Conservation (phyloP, 2,797 vertebrate genomes). For the Aldrovandia affinis region DNA sequence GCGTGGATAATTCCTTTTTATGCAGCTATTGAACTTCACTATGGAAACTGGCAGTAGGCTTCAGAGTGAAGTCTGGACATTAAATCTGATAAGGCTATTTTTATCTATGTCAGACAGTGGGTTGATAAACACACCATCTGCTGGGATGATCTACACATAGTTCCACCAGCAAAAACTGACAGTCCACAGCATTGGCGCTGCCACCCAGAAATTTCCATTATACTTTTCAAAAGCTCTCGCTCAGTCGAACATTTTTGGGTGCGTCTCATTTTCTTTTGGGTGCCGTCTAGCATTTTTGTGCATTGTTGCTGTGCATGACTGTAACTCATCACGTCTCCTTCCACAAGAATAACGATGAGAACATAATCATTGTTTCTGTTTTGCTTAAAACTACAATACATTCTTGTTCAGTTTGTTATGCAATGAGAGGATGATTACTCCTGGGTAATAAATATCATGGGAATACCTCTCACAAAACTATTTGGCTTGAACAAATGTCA, state of each 20-base stretch:
- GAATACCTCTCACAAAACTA: neutral
- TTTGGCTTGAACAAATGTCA: too few relatives aligned
- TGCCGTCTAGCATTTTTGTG: neutral
- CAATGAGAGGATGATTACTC: too few relatives aligned
- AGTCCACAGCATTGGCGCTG: conserved; percentile 6
- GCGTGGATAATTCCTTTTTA: conserved; percentile 10
- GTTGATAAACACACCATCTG: conserved; percentile 43
- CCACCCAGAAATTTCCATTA: conserved; percentile 6
- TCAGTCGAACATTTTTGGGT: conserved; percentile 6
- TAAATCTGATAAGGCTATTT: conserved; percentile 39
- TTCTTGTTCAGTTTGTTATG: neutral
- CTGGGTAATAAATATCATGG: neutral
- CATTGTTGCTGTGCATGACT: too few relatives aligned
- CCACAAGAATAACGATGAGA: neutral
- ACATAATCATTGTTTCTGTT: neutral
- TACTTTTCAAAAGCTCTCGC: conserved; percentile 31
- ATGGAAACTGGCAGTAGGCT: conserved; percentile 15
- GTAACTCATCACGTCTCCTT: too few relatives aligned
- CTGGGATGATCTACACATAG: conserved; percentile 30
- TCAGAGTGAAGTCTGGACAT: conserved; percentile 38
- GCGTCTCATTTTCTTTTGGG: conserved; percentile 35
- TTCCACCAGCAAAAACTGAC: conserved; percentile 16
- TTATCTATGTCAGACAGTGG: conserved; percentile 39
- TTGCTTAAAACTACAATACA: neutral
- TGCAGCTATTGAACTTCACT: conserved; percentile 16